These are phyloP conservation scores for Protonemura montana DNA, from an alignment of 2,888 invertebrate genomes.

Conservation along the genomic window DNA sequence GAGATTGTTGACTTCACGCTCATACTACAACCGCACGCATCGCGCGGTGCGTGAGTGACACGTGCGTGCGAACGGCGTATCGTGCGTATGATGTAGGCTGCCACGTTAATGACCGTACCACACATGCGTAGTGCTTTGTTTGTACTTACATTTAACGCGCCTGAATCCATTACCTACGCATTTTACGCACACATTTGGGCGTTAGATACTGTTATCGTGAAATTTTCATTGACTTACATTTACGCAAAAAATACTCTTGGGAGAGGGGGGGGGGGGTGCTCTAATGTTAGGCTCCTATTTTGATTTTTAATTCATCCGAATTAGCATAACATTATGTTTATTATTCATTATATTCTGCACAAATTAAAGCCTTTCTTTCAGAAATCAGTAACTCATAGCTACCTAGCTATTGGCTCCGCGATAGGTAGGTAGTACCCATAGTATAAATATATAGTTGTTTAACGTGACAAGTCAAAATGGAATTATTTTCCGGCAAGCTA, in stretches of 20 bases:
- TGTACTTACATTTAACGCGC: neutral
- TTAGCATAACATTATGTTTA: neutral
- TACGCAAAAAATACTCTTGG: neutral
- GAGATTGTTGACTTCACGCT: neutral
- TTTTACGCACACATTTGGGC: neutral
- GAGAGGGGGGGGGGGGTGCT: no score
- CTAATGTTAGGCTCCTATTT: neutral
- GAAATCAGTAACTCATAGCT: neutral
- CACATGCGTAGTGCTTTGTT: neutral
- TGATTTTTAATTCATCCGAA: neutral
- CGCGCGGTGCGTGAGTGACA: neutral
- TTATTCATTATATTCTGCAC: neutral
- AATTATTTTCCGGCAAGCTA: neutral
- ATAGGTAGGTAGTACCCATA: no score
- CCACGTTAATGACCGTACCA: neutral
- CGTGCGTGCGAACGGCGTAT: neutral
- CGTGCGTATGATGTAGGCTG: neutral
- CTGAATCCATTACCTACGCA: neutral
- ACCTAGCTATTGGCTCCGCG: neutral
- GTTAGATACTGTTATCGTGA: neutral
- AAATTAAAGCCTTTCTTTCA: neutral
- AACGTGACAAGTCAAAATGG: neutral
- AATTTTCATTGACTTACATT: neutral
- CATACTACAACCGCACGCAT: neutral
- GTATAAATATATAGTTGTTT: neutral